These are phyloP conservation scores for Drosophila gaucha DNA, from an alignment of 2,888 invertebrate genomes.

Conservation along the genomic window DNA sequence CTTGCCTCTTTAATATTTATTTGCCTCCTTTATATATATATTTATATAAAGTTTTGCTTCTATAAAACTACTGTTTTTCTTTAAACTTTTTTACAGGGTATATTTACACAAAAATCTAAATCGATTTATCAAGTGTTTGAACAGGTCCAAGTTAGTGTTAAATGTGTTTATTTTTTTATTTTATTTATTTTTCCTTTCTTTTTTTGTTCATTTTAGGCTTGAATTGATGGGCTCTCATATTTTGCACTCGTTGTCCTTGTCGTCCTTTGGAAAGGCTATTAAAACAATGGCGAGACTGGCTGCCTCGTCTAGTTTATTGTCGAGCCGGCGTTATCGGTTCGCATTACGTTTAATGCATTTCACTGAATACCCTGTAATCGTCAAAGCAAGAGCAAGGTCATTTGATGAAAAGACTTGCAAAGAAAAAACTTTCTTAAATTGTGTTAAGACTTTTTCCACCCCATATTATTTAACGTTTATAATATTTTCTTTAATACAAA, in stretches of 20 bases:
- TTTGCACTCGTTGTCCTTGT: slow-evolving; percentile 39
- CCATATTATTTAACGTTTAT: not conserved
- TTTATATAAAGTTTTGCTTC: not conserved
- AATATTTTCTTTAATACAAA: too few species aligned
- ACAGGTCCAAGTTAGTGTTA: slow-evolving; percentile 1
- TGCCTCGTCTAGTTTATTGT: slow-evolving; percentile 21
- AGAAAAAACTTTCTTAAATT: not conserved
- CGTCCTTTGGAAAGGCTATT: slow-evolving; percentile 16
- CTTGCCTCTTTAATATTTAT: too few species aligned
- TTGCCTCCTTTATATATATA: too few species aligned
- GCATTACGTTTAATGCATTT: slow-evolving; percentile 33
- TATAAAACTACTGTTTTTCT: not conserved
- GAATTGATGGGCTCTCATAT: slow-evolving; percentile 36
- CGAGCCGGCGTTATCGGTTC: slow-evolving; percentile 31
- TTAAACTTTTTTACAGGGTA: slow-evolving; percentile 3
- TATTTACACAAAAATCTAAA: slow-evolving; percentile 22
- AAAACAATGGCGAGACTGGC: slow-evolving; percentile 32
- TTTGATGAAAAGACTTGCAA: too few species aligned
- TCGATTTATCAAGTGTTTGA: slow-evolving; percentile 42
- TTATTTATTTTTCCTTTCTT: not conserved
- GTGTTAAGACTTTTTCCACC: not conserved
- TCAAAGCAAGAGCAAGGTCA: not conserved
- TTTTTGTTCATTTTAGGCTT: slow-evolving; percentile 12
- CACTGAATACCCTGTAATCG: slow-evolving; percentile 16
- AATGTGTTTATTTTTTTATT: not conserved